Conservation (phyloP, 2,888 invertebrate genomes). For the Escarpia spicata region DNA sequence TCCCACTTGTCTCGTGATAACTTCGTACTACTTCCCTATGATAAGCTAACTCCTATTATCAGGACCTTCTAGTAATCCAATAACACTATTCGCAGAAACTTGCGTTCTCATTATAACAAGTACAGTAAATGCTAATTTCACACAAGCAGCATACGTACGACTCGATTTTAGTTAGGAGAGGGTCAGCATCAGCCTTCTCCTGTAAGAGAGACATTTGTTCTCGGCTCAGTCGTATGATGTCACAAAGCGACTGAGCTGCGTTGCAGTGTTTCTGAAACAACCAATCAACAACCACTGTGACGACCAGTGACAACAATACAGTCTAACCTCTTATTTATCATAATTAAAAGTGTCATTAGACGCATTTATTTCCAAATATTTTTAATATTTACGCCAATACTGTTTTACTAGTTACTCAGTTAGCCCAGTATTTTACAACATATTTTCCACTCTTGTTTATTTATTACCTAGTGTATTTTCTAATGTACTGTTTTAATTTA, state of each 20-base stretch:
- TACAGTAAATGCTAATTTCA: background rate
- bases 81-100: background rate
- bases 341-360: background rate
- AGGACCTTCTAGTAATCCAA: background rate
- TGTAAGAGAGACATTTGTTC: conserved; percentile 65
- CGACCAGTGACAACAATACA: background rate
- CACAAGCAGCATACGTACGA: conserved; percentile 70
- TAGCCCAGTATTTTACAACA: no score
- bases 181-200: conserved; percentile 76
- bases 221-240: conserved; percentile 75
- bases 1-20: no score
- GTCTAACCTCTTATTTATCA: background rate
- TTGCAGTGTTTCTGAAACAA: conserved; percentile 77
- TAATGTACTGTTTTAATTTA: no score
- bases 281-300: background rate
- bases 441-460: no score
- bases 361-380: no score
- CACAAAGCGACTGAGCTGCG: conserved; percentile 87
- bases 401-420: no score
- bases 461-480: no score
- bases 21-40: background rate
- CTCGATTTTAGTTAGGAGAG: conserved; percentile 79
- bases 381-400: no score
- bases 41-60: background rate
- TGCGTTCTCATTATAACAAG: background rate